Base-by-base conservation (phyloP, 2,888 invertebrate species). In the Dromius quadrimaculatus region DNA sequence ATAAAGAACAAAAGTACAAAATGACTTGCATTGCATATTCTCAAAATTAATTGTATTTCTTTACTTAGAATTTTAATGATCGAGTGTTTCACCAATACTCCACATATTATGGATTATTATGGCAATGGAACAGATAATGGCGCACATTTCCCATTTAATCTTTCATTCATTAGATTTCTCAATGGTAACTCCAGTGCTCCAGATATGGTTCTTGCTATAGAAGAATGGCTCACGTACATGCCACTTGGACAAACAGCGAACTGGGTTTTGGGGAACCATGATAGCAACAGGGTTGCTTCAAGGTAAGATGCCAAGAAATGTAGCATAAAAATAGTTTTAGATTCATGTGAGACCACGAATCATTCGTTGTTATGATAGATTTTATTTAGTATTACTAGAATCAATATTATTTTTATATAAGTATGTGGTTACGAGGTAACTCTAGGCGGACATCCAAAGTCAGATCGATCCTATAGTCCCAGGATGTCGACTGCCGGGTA, bases 181-280 rank as follows among this genome's bases (percentile, higher is more conserved):
- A 85, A 89, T 72, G 81, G 81, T 1, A 78, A 80, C 0, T 90
- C 91, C 0, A 84, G 85, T 38, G 89, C 91, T 2, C 78, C 82
- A 34, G 87, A 89, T 75, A 85, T 90, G 63, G 87, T 89, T 72
- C 83, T 84, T 50, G 83, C 86, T 2, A 84, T 92, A 22, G 87
- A 90, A 23, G 84, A 85, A 66, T 93, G 91, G 87, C 78, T 90
- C 47, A 82, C 85, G 6, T 87, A 87, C 74, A 87, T 90, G 82
- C 90, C 91, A 0, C 75, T 84, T 20, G 85, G 85, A 45, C 85
- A 85, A 71, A 83, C 84, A 3, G 85, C 92, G 17, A 93, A 93
- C 78, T 93, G 93, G 93, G 92, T 93, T 83, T 85, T 92, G 78
- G 93, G 93, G 57, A 94, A 94, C 79, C 93, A 94, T 75, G 93